phyloP scores from a whole-genome alignment of 1,140 invertebrate genomes.

The Hirudo medicinalis region DNA sequence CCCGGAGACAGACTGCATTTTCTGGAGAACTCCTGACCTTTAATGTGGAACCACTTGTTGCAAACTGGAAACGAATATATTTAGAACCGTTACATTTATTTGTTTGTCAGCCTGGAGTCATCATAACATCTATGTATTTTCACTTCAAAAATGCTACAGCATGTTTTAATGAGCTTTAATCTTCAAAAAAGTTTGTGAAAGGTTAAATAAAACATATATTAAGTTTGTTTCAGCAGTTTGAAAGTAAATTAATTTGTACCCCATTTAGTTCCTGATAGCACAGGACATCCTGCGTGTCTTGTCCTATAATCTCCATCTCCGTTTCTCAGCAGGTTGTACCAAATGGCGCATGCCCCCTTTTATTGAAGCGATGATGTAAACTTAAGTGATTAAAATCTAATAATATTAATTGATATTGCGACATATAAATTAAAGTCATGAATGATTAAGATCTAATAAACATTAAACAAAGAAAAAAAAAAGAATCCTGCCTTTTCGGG shows the following conservation, averaged over 20 bases:
- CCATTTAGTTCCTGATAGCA: constrained; percentile 84
- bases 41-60: constrained; percentile 96
- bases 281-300: constrained; percentile 83
- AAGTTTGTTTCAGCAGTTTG: too few species aligned
- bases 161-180: too few species aligned
- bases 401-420: background rate
- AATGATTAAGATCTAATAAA: background rate
- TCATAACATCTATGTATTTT: too few species aligned
- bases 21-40: constrained; percentile 74
- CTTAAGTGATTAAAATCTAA: background rate
- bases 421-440: background rate
- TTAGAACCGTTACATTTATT: background rate
- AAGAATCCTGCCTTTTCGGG: constrained; percentile 20
- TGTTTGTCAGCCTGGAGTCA: too few species aligned
- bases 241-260: background rate
- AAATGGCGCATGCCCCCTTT: constrained; percentile 58
- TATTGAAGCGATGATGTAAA: background rate
- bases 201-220: too few species aligned
- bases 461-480: background rate
- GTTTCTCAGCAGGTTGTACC: constrained; percentile 74
- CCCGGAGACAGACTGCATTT: constrained; percentile 49
- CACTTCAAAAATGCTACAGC: too few species aligned
- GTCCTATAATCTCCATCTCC: constrained; percentile 77
- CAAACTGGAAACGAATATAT: constrained; percentile 54
- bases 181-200: too few species aligned